These are phyloP conservation scores for Phasia obesa DNA, from an alignment of 2,888 invertebrate genomes.

Conservation along the genomic window DNA sequence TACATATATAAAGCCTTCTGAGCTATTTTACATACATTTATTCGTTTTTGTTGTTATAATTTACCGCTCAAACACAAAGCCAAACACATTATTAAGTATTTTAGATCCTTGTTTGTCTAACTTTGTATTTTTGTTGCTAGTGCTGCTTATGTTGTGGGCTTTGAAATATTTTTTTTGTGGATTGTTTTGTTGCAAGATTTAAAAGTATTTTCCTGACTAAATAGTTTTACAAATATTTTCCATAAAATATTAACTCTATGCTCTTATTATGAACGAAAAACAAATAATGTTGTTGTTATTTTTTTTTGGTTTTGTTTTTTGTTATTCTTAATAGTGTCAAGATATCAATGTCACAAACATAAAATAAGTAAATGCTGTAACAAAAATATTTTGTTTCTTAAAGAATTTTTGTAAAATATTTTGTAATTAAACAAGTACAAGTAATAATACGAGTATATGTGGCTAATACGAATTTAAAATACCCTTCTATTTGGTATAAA, in stretches of 20 bases:
- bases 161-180: background rate
- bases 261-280: conserved; percentile 7
- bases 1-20: no score
- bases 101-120: background rate
- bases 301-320: background rate
- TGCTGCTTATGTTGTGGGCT: background rate
- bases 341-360: conserved; percentile 18
- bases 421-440: background rate
- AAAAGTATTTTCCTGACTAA: background rate
- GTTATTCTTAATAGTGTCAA: background rate
- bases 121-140: background rate
- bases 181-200: conserved; percentile 6
- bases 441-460: no score
- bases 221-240: conserved; percentile 12
- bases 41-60: background rate
- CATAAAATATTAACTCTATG: conserved; percentile 13
- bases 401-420: background rate
- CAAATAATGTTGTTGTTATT: background rate
- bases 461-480: no score
- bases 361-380: background rate
- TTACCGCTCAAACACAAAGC: background rate
- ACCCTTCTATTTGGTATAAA: no score
- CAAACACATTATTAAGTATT: background rate
- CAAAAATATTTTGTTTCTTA: background rate
- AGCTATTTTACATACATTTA: conserved; percentile 28